phyloP scores from a whole-genome alignment of 2,797 vertebrate genomes.

The Yasuhikotakia modesta region DNA sequence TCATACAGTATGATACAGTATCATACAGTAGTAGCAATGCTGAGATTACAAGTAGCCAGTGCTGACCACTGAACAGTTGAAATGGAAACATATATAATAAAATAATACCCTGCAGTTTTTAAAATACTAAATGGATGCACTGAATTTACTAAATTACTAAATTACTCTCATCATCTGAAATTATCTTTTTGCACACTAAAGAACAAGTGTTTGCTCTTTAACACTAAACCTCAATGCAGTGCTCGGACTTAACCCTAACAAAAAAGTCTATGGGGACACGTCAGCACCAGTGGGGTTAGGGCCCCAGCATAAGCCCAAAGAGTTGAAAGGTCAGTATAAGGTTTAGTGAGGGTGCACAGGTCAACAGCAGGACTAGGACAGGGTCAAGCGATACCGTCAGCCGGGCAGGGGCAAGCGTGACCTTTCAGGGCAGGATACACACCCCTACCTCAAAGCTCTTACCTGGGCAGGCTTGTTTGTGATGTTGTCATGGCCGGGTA shows the following conservation, averaged over 20 bases:
- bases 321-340: slow-evolving; percentile 50
- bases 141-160: neutral
- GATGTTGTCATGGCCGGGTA: slow-evolving; percentile 89
- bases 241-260: slow-evolving; percentile 36
- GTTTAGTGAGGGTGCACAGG: slow-evolving; percentile 42
- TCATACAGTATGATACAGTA: neutral
- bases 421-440: slow-evolving; percentile 34
- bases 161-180: neutral
- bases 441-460: slow-evolving; percentile 68
- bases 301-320: slow-evolving; percentile 42
- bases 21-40: neutral
- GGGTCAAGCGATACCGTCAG: slow-evolving; percentile 66
- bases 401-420: slow-evolving; percentile 49
- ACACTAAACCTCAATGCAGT: slow-evolving; percentile 52
- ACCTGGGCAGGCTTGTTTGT: slow-evolving; percentile 90
- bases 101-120: neutral
- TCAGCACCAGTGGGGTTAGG: slow-evolving; percentile 43
- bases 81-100: neutral
- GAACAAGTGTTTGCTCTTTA: slow-evolving; percentile 52
- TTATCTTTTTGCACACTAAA: slow-evolving; percentile 12
- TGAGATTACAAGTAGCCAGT: neutral
- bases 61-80: neutral
- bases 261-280: slow-evolving; percentile 36
- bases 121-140: neutral
- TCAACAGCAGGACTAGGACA: slow-evolving; percentile 66